Conservation (phyloP, 2,797 vertebrate genomes). For the Emydoidea blandingii region DNA sequence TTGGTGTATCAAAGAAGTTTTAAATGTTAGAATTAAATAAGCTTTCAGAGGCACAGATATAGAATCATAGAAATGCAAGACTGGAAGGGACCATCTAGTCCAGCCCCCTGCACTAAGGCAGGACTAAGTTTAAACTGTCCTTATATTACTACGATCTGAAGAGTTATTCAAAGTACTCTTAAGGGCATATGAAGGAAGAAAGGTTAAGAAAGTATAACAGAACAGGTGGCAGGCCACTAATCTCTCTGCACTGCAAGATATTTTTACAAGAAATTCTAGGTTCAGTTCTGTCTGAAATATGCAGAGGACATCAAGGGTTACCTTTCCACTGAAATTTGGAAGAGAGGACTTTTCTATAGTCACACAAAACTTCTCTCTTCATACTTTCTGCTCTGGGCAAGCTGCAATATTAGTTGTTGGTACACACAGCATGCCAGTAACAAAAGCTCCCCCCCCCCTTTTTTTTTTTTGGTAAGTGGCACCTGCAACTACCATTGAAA, state of each 20-base stretch:
- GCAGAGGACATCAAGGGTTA: constrained; percentile 10
- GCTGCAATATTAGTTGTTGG: constrained; percentile 74
- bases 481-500: constrained; percentile 74
- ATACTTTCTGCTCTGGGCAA: constrained; percentile 66
- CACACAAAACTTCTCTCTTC: constrained; percentile 75
- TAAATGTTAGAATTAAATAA: not conserved
- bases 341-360: constrained; percentile 60
- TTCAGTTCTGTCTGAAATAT: constrained; percentile 67
- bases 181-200: not conserved
- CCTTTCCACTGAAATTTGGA: constrained; percentile 78
- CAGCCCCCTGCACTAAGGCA: not conserved
- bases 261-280: constrained; percentile 73
- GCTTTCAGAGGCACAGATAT: not conserved
- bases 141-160: not conserved
- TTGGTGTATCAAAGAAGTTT: not conserved
- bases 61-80: not conserved
- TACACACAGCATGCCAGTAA: constrained; percentile 67
- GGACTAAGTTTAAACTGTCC: not conserved
- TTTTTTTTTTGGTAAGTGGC: constrained; percentile 60
- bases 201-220: not conserved
- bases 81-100: not conserved
- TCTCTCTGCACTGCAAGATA: constrained; percentile 12
- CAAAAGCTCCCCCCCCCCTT: constrained; percentile 45
- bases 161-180: not conserved
- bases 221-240: constrained; percentile 47